Evolutionary conservation across 2,797 vertebrate species (phyloP), one percentile per base, ranked within the genome.

Genomic region (Sebastes baramenuke): DNA sequence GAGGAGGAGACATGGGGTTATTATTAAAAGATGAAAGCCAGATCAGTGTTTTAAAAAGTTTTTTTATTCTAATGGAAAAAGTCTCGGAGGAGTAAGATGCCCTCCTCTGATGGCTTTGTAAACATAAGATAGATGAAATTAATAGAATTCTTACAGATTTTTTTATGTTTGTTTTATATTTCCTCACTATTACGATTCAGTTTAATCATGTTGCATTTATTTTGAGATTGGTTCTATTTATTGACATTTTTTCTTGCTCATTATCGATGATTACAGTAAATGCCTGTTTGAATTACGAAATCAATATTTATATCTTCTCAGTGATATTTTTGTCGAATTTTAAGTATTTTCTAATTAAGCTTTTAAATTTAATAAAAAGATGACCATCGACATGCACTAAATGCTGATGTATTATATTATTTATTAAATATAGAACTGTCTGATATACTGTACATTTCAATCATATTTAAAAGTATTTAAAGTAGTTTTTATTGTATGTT

Each of bases 291-390:
- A 92, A 93, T 93, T 89, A 90, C 70, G 64, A 89, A 90, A 88
- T 88, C 77, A 89, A 89, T 93, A 93, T 95, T 92, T 94, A 92
- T 93, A 94, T 93, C 92, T 93, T 94, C 90, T 93, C 91, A 93
- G 89, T 94, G 90, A 93, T 93, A 94, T 94, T 95, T 94, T 95
- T 93, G 91, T 94, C 93, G 54, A 87, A 93, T 91, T 93, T 88
- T 91, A 91, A 93, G 89, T 93, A 94, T 94, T 95, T 94, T 94
- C 84, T 93, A 93, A 93, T 94, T 91, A 93, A 93, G 84, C 79
- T 93, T 94, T 93, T 92, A 93, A 95, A 93, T 89, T 90, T 46
- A 93, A 94, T 94, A 92, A 94, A 72, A 95, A 88, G 68, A 89
- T 87, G 83, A 93, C 86, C 91, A 92, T 88, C 89, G 82, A 93